A percentile compares a stretch with the other conserved stretches of the same genome.
These are phyloP conservation scores for Tipula vernalis DNA, from an alignment of 2,888 invertebrate species.

Conservation along the genomic window DNA sequence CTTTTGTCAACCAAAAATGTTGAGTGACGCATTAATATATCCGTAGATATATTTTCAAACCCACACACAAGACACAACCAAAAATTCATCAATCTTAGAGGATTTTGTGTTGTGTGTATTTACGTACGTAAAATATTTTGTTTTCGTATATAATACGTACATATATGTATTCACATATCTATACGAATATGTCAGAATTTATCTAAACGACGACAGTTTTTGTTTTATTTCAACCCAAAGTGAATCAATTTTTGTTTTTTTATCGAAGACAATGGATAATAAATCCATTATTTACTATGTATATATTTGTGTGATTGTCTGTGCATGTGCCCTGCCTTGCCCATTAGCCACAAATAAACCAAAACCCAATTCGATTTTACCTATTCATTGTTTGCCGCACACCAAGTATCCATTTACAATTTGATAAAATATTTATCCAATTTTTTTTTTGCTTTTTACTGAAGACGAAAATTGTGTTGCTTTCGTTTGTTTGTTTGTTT, in stretches of 20 bases:
- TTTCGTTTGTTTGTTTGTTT: not conserved
- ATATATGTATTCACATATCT: no score
- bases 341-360: not conserved
- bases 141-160: no score
- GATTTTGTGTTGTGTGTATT: not conserved
- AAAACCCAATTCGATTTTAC: not conserved
- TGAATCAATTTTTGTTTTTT: not conserved
- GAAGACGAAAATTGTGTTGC: not conserved
- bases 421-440: not conserved
- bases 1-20: not conserved
- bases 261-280: not conserved
- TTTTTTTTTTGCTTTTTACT: not conserved
- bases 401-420: no score
- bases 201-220: not conserved
- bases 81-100: not conserved
- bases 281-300: no score
- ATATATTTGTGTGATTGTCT: no score
- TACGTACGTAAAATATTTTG: no score
- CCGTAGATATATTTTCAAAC: not conserved
- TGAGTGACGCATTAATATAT: not conserved
- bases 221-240: not conserved
- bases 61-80: not conserved
- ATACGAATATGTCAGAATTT: not conserved
- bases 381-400: not conserved
- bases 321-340: not conserved